These are phyloP conservation scores for Ditylenchus weischeri DNA, from an alignment of 2,888 invertebrate species.

Conservation along the genomic window DNA sequence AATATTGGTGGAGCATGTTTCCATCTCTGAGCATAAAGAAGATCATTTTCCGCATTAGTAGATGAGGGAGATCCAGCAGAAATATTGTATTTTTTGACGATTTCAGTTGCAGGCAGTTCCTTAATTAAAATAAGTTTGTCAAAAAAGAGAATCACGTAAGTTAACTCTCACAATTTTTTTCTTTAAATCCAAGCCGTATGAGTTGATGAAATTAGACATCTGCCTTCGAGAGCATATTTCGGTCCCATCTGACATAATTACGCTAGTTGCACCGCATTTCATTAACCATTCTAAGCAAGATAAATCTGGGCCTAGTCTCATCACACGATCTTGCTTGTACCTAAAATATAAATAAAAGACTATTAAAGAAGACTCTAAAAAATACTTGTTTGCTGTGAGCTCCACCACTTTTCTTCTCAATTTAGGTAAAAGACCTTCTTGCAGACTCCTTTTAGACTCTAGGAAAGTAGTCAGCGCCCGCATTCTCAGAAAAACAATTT, in stretches of 20 bases:
- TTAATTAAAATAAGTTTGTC: background rate
- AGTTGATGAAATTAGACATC: conserved; percentile 45
- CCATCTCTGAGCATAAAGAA: conserved; percentile 26
- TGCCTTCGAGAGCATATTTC: conserved; percentile 39
- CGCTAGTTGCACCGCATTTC: conserved; percentile 52
- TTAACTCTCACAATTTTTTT: conserved; percentile 11
- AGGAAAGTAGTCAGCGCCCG: too few species aligned
- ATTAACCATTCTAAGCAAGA: conserved; percentile 57
- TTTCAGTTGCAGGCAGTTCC: conserved; percentile 13
- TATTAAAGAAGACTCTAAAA: too few species aligned
- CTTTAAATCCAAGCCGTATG: conserved; percentile 33
- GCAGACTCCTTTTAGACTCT: too few species aligned
- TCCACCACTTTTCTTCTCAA: too few species aligned
- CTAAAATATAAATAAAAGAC: conserved; percentile 25
- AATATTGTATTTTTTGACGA: conserved; percentile 16
- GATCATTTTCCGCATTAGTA: conserved; percentile 1
- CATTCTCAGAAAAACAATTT: too few species aligned
- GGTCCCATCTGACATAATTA: conserved; percentile 47
- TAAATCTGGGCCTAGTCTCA: conserved; percentile 52
- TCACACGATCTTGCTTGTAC: conserved; percentile 44
- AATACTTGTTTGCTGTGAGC: too few species aligned
- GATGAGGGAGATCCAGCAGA: background rate
- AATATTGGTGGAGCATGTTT: conserved; percentile 32
- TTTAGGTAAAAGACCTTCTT: too few species aligned
- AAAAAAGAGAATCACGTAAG: conserved; percentile 12